Conservation (phyloP, 2,888 invertebrate species). For the Hyppa rectilinea region DNA sequence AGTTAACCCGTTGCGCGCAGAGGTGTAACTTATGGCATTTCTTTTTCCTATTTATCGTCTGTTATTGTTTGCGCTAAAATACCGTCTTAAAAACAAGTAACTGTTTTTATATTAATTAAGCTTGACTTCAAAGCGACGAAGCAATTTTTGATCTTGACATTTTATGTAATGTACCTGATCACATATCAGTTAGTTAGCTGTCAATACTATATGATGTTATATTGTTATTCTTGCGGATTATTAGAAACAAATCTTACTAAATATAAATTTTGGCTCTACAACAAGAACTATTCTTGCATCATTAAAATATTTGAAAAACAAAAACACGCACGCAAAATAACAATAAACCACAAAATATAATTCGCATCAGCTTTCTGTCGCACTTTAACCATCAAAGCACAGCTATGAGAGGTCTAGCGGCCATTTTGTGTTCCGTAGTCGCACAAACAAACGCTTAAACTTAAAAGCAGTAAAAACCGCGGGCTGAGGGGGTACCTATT, state of each 20-base stretch:
- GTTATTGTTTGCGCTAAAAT: conserved; percentile 6
- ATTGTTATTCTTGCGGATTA: background rate
- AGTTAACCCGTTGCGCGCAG: conserved; percentile 17
- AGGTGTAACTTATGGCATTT: background rate
- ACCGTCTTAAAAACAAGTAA: background rate
- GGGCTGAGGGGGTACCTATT: conserved; percentile 73
- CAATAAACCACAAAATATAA: conserved; percentile 23
- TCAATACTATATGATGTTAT: background rate
- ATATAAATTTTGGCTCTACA: background rate
- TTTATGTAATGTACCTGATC: background rate
- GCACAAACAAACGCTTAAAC: conserved; percentile 75
- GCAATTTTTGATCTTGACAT: conserved; percentile 13
- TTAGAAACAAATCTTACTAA: background rate
- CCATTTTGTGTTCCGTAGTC: conserved; percentile 72
- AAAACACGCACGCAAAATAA: background rate
- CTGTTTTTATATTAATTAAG: conserved; percentile 1
- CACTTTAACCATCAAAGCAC: conserved; percentile 39
- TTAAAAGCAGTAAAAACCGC: conserved; percentile 74
- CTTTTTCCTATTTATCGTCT: conserved; percentile 10
- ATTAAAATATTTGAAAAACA: background rate
- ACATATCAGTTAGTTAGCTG: background rate
- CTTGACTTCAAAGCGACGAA: background rate
- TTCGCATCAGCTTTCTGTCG: conserved; percentile 37
- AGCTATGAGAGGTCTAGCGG: conserved; percentile 66
- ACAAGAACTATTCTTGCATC: background rate